A percentile compares a stretch with the other conserved stretches of the same genome.
These are phyloP conservation scores for Eudyptes chrysolophus DNA, from an alignment of 2,113 vertebrate genomes.

Conservation along the genomic window DNA sequence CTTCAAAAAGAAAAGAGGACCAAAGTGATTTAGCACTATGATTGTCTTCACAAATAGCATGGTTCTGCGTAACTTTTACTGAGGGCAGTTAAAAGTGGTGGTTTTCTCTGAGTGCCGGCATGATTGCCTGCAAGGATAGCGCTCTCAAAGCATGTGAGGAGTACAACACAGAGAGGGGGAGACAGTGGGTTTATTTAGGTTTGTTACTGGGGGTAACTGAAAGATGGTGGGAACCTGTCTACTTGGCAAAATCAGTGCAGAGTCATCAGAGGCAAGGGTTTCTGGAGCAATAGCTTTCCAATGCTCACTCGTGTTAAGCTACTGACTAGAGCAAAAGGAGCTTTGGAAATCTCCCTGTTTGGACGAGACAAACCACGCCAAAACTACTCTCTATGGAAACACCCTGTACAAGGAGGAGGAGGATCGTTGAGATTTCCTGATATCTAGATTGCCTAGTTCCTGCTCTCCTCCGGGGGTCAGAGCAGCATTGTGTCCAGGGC, in stretches of 20 bases:
- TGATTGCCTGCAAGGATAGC: background rate
- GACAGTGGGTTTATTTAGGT: background rate
- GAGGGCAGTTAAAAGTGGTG: background rate
- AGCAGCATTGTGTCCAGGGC: background rate
- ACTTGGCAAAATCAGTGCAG: background rate
- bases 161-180: background rate
- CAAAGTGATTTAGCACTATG: background rate
- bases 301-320: accelerated
- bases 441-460: background rate
- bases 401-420: background rate
- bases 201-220: background rate
- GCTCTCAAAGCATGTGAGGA: background rate
- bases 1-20: background rate
- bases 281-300: background rate
- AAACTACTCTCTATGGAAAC: background rate
- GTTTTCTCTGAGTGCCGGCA: background rate
- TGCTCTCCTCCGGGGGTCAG: background rate
- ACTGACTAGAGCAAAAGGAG: background rate
- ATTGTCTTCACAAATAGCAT: background rate
- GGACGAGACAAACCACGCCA: background rate
- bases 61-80: accelerated
- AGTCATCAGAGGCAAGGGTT: background rate
- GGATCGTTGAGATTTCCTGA: background rate
- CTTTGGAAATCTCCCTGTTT: background rate
- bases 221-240: background rate